Conservation (phyloP, 2,113 vertebrate species). For the Oncorhynchus clarkii region DNA sequence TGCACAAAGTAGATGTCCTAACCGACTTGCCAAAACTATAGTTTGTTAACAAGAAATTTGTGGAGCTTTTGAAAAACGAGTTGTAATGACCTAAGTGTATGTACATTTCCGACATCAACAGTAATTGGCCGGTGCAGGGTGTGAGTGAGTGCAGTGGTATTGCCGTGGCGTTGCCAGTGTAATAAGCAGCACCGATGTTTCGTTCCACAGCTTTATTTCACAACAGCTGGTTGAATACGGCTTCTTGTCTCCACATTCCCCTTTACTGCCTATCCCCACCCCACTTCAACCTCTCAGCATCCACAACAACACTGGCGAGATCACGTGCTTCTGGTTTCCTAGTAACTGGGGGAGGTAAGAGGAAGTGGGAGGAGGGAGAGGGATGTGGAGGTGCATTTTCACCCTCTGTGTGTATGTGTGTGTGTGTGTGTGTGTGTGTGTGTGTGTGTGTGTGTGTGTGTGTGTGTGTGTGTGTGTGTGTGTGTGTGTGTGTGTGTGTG, state of each 20-base stretch:
- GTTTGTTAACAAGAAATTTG: no score
- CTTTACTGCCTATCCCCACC: background rate
- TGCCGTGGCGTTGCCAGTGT: background rate
- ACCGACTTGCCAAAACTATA: no score
- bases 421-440: no score
- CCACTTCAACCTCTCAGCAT: constrained; percentile 25
- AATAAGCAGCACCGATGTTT: background rate
- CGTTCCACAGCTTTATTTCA: background rate
- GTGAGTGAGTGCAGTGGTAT: constrained; percentile 15
- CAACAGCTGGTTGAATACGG: constrained; percentile 29
- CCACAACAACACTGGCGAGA: background rate
- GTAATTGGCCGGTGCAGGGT: constrained; percentile 3
- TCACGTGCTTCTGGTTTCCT: constrained; percentile 58
- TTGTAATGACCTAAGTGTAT: no score
- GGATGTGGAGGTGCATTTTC: constrained; percentile 26
- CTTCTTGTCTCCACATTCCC: constrained; percentile 12
- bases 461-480: background rate
- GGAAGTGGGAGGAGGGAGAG: constrained; percentile 19
- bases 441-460: no score
- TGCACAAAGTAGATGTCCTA: no score
- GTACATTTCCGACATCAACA: no score
- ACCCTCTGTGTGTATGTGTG: constrained; percentile 8
- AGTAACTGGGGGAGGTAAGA: constrained; percentile 56
- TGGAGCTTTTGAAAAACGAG: no score
- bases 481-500: background rate